phyloP scores from a whole-genome alignment of 2,888 invertebrate genomes.

The Timema podura region DNA sequence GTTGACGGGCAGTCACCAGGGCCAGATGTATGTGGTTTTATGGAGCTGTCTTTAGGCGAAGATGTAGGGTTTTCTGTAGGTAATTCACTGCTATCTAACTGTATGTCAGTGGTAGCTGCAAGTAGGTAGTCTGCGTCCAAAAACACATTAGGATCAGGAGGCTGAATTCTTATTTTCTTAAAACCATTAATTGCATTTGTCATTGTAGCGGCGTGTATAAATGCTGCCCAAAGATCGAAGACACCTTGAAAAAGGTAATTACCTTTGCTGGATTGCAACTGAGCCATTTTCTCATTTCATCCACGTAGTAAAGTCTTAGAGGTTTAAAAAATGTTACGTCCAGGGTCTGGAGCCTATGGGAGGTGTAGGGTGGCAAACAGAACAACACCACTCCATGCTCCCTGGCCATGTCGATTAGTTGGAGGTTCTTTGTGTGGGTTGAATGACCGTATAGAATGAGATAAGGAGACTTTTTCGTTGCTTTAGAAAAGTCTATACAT shows the following conservation, averaged over 20 bases:
- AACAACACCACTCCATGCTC: constrained; percentile 1
- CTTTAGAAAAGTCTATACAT: not conserved
- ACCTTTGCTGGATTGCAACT: constrained; percentile 10
- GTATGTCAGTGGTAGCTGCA: constrained; percentile 5
- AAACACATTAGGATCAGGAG: constrained; percentile 7
- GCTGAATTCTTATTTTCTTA: constrained; percentile 3
- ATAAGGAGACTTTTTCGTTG: not conserved
- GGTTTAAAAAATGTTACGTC: not conserved
- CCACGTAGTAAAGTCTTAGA: not conserved
- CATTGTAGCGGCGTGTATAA: constrained; percentile 1
- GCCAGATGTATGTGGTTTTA: no score
- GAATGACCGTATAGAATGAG: not conserved
- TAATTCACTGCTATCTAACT: not conserved
- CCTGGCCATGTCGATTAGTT: not conserved
- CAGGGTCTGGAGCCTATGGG: not conserved
- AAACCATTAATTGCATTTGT: constrained; percentile 15
- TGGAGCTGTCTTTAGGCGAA: no score
- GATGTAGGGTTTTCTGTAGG: not conserved
- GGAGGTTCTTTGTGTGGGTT: not conserved
- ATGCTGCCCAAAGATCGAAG: constrained; percentile 10
- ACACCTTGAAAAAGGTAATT: not conserved
- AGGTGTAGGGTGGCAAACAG: not conserved
- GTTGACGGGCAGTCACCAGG: not conserved
- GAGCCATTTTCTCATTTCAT: constrained; percentile 10
- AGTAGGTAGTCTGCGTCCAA: constrained; percentile 7